A percentile compares a stretch with the other conserved stretches of the same genome.
phyloP scores from a whole-genome alignment of 1,140 invertebrate genomes.

The Onthophagus taurus region DNA sequence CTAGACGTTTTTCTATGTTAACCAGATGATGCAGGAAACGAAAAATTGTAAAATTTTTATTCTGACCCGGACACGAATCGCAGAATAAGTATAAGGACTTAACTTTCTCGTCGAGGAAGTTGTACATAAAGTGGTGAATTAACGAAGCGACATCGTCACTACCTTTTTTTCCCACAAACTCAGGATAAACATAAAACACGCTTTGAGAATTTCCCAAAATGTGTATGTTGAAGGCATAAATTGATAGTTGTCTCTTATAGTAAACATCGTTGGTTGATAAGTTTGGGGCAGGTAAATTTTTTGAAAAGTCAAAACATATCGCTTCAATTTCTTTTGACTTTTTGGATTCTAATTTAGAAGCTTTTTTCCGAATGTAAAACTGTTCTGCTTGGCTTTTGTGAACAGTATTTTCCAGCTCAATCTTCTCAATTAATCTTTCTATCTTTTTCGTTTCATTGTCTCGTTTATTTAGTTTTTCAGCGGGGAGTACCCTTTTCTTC shows the following conservation, averaged over 20 bases:
- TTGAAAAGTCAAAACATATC: constrained; percentile 30
- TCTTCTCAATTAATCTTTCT: constrained; percentile 3
- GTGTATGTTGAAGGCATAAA: constrained; percentile 6
- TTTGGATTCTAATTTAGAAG: constrained; percentile 3
- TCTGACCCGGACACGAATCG: constrained; percentile 8
- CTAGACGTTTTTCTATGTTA: constrained; percentile 3
- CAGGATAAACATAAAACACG: not conserved
- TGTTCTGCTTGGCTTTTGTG: constrained; percentile 14
- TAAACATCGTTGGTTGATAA: constrained; percentile 26
- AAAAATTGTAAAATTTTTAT: constrained; percentile 9
- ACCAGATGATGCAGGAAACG: not conserved
- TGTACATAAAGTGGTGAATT: constrained; percentile 1
- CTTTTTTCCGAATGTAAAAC: not conserved
- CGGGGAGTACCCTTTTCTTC: not conserved
- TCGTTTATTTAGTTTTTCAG: not conserved
- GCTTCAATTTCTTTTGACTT: constrained; percentile 15
- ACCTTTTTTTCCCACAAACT: constrained; percentile 4
- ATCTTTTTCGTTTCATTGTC: not conserved
- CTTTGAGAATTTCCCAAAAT: not conserved
- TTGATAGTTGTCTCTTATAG: not conserved
- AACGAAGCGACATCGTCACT: constrained; percentile 5
- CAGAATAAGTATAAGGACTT: constrained; percentile 7
- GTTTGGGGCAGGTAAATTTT: constrained; percentile 30
- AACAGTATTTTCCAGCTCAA: constrained; percentile 4
- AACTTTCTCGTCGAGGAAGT: not conserved